Conservation (phyloP, 1,140 invertebrate genomes). For the Drosophila lini region DNA sequence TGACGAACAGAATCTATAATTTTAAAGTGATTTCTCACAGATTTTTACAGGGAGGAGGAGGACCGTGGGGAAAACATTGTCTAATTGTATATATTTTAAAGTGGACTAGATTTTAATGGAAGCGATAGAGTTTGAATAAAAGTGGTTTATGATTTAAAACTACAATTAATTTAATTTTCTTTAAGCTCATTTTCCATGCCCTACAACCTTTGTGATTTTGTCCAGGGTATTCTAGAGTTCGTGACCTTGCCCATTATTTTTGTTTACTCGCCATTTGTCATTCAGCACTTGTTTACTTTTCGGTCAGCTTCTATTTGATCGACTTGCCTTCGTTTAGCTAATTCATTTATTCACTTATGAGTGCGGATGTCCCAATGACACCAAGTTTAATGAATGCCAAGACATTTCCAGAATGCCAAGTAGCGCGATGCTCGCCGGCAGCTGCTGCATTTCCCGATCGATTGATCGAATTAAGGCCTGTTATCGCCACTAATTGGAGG, state of each 20-base stretch:
- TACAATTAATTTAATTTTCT: no score
- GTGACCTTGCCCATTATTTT: background rate
- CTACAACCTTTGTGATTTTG: background rate
- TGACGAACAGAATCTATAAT: slow-evolving; percentile 36
- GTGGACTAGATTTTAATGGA: slow-evolving; percentile 6
- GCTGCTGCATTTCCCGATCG: slow-evolving; percentile 14
- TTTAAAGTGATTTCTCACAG: background rate
- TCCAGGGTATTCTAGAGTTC: background rate
- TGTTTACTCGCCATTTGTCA: slow-evolving; percentile 17
- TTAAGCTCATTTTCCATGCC: no score
- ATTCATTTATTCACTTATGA: slow-evolving; percentile 29
- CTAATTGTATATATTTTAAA: slow-evolving; percentile 1
- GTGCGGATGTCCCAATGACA: slow-evolving; percentile 31
- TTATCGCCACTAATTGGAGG: slow-evolving; percentile 23
- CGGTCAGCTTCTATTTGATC: slow-evolving; percentile 13
- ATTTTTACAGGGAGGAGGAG: background rate
- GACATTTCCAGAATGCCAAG: slow-evolving; percentile 26
- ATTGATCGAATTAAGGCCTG: slow-evolving; percentile 35
- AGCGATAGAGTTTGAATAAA: background rate
- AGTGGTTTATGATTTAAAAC: background rate
- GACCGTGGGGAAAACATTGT: background rate
- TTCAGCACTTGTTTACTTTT: slow-evolving; percentile 21
- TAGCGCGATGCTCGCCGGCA: background rate
- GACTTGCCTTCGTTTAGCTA: slow-evolving; percentile 25
- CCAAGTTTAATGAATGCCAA: background rate